Evolutionary conservation across 2,888 invertebrate genomes (phyloP).

Genomic region (Ectemnius cavifrons): DNA sequence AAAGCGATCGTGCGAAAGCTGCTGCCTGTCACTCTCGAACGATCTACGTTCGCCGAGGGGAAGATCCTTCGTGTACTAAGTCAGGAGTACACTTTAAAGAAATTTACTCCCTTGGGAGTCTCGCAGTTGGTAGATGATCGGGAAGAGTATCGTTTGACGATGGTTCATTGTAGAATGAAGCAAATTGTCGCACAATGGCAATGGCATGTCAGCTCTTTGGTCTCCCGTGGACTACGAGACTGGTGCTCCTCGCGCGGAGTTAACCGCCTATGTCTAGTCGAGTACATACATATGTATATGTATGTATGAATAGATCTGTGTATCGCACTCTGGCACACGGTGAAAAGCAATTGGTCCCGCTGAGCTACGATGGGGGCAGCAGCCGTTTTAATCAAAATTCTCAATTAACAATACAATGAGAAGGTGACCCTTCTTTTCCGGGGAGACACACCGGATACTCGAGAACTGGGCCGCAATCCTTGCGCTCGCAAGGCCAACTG

Average conservation of each 20-base stretch:
- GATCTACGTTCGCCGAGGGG: too few species aligned
- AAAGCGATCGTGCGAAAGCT: slow-evolving; percentile 13
- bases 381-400: slow-evolving; percentile 54
- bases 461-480: slow-evolving; percentile 19
- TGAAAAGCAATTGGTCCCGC: slow-evolving; percentile 40
- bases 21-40: too few species aligned
- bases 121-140: neutral
- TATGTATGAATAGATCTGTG: neutral
- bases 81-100: slow-evolving; percentile 27
- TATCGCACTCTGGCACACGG: slow-evolving; percentile 19
- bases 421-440: slow-evolving; percentile 49
- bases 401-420: slow-evolving; percentile 49
- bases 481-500: neutral
- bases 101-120: slow-evolving; percentile 24
- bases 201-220: slow-evolving; percentile 25
- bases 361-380: slow-evolving; percentile 9
- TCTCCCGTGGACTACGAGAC: slow-evolving; percentile 36
- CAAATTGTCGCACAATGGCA: slow-evolving; percentile 65
- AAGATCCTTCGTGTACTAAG: too few species aligned
- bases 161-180: slow-evolving; percentile 48
- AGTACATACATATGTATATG: neutral
- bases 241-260: neutral
- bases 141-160: too few species aligned
- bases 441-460: slow-evolving; percentile 38
- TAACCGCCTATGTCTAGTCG: neutral